Conservation (phyloP, 2,888 invertebrate genomes). For the Criorhina ranunculi region DNA sequence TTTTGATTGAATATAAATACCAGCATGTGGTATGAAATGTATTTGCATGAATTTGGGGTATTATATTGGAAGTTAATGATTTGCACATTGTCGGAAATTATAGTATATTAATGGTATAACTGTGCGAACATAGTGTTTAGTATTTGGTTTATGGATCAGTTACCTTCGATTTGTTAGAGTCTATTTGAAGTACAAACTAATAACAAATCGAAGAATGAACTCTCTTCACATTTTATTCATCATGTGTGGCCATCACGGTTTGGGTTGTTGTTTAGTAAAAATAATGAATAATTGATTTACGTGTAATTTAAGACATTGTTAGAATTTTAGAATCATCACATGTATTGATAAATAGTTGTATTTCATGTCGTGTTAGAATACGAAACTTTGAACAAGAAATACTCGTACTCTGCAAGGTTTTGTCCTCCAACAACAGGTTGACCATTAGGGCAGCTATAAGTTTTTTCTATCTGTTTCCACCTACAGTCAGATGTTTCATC, state of each 20-base stretch:
- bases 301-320: not conserved
- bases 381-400: too few species aligned
- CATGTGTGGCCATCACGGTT: not conserved
- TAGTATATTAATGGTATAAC: slow-evolving; percentile 2
- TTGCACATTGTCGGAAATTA: slow-evolving; percentile 19
- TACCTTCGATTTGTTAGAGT: slow-evolving; percentile 4
- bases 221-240: not conserved
- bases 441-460: too few species aligned
- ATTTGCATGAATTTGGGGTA: slow-evolving; percentile 22
- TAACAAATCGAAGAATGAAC: not conserved
- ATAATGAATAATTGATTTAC: not conserved
- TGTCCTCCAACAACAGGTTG: too few species aligned
- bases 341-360: not conserved
- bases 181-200: not conserved
- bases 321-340: not conserved
- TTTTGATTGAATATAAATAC: not conserved
- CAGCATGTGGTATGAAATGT: not conserved
- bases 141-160: slow-evolving; percentile 3
- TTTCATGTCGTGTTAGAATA: not conserved
- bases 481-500: too few species aligned
- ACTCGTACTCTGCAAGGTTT: too few species aligned
- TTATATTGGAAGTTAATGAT: slow-evolving; percentile 16
- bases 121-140: not conserved
- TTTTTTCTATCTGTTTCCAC: too few species aligned
- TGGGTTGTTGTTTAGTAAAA: not conserved